Conservation (phyloP, 2,113 vertebrate species). For the Ranitomeya variabilis region DNA sequence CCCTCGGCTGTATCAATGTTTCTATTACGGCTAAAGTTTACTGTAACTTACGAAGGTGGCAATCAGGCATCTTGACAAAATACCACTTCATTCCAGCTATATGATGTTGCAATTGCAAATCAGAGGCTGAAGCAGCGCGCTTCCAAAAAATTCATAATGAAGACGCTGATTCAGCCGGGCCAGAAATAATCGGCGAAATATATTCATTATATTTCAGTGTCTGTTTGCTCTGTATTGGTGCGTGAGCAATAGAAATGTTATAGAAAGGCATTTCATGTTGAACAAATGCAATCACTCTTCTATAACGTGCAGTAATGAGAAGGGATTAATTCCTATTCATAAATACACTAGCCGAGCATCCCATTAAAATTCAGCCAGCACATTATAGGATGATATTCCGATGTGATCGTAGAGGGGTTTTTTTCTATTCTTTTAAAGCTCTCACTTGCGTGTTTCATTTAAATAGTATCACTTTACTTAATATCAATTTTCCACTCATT, state of each 20-base stretch:
- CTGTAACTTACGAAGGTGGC: constrained; percentile 41
- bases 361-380: constrained; percentile 22
- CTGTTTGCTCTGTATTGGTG: constrained; percentile 37
- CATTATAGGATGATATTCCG: constrained; percentile 14
- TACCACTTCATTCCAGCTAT: constrained; percentile 34
- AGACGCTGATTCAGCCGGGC: constrained; percentile 38
- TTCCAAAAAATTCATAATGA: constrained; percentile 49
- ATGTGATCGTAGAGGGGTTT: constrained; percentile 12
- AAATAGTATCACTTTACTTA: constrained; percentile 29
- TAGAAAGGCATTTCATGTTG: constrained; percentile 38
- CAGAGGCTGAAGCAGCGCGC: constrained; percentile 22
- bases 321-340: constrained; percentile 49
- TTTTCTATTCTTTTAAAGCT: not conserved
- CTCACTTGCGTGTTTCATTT: constrained; percentile 4
- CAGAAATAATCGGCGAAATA: constrained; percentile 42
- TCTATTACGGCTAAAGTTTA: constrained; percentile 54
- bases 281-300: constrained; percentile 51
- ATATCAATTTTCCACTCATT: constrained; percentile 9
- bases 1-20: constrained; percentile 53
- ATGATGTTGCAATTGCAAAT: constrained; percentile 38
- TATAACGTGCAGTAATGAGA: constrained; percentile 26
- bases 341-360: constrained; percentile 36
- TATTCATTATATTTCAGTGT: constrained; percentile 29
- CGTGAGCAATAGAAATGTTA: constrained; percentile 39
- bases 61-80: constrained; percentile 50